Conservation (phyloP, 1,140 invertebrate species). For the Leptoteleia sp. region DNA sequence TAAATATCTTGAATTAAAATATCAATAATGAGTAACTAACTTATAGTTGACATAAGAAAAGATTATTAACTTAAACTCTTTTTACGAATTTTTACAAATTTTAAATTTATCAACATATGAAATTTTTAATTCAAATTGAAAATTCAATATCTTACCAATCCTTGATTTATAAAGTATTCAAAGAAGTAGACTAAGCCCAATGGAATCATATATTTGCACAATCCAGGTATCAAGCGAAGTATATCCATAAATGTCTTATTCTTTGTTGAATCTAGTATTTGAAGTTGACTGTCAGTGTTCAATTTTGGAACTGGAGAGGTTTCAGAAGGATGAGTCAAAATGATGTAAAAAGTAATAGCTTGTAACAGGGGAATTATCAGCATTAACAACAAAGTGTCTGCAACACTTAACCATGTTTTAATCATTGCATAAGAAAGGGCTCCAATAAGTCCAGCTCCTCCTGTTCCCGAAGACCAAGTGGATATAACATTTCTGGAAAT, state of each 20-base stretch:
- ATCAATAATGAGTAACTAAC: too few relatives aligned
- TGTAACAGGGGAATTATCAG: conserved; percentile 86
- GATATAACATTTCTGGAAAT: conserved; percentile 86
- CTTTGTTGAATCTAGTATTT: conserved; percentile 74
- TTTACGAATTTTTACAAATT: too few relatives aligned
- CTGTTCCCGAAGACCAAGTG: conserved; percentile 93
- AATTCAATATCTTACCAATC: conserved; percentile 45
- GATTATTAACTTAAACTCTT: too few relatives aligned
- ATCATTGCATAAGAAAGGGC: conserved; percentile 88
- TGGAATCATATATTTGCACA: conserved; percentile 91
- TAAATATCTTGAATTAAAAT: too few relatives aligned
- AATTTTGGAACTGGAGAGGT: conserved; percentile 54
- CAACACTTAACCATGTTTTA: conserved; percentile 82
- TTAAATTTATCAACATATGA: too few relatives aligned
- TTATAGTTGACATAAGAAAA: too few relatives aligned
- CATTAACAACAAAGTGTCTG: conserved; percentile 87
- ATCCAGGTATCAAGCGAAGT: conserved; percentile 82
- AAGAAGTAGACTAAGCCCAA: conserved; percentile 91
- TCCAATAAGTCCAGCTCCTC: conserved; percentile 90
- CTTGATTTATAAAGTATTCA: conserved; percentile 89
- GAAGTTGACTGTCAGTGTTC: conserved; percentile 74
- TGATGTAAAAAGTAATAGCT: conserved; percentile 84
- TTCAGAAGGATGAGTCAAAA: conserved; percentile 76
- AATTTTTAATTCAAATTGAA: too few relatives aligned
- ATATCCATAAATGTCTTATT: conserved; percentile 82